Conservation (phyloP, 2,113 vertebrate species). For the Nymphicus hollandicus region DNA sequence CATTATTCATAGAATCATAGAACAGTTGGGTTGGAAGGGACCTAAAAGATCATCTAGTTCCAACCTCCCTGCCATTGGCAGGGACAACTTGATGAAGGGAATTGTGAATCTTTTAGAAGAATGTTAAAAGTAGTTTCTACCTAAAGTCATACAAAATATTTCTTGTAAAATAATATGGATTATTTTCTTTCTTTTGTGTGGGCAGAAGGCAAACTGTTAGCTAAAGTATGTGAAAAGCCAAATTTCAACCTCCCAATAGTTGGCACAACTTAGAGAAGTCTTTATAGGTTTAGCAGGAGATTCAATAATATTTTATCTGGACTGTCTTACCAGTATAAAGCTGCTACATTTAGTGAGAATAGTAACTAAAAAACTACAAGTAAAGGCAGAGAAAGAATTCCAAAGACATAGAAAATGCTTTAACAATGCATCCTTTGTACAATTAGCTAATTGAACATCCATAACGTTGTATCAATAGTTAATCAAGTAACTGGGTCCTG, state of each 20-base stretch:
- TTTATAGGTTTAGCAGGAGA: background rate
- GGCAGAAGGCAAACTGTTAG: background rate
- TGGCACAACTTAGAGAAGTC: background rate
- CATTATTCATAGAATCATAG: background rate
- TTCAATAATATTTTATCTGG: background rate
- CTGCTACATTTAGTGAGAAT: background rate
- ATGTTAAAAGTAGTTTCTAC: background rate
- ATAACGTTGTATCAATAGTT: background rate
- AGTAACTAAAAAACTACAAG: background rate
- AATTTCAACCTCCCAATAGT: background rate
- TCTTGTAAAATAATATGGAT: background rate
- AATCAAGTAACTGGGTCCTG: background rate
- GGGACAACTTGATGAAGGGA: background rate
- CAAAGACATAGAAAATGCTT: background rate
- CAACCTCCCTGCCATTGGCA: background rate
- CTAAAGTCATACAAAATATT: fast-evolving
- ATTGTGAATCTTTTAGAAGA: background rate
- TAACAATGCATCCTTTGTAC: background rate
- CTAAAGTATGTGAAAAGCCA: background rate
- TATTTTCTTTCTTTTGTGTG: background rate
- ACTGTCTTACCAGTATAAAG: background rate
- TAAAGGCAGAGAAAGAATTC: background rate
- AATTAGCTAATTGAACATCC: background rate
- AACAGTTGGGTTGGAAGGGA: background rate
- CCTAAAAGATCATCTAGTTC: background rate